Evolutionary conservation across 2,113 vertebrate genomes (phyloP), one percentile per base, ranked within the genome.

Genomic region (Nyctibius bracteatus): DNA sequence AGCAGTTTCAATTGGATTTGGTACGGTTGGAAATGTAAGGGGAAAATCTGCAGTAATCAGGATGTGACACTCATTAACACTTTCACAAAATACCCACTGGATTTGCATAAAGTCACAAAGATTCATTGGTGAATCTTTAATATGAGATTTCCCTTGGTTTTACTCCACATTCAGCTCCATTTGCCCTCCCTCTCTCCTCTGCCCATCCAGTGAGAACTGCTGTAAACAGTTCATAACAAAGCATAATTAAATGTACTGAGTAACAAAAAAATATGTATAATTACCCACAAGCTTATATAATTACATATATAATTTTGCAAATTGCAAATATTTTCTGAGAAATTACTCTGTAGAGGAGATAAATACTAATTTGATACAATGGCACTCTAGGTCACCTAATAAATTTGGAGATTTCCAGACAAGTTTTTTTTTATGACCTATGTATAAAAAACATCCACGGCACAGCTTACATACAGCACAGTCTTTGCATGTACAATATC

Each of bases 191-290:
- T 73, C 41, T 39, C 75, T 86, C 41, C 55, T 70, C 28, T 74
- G 11, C 33, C 43, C 46, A 55, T 59, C 62, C 86, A 90, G 73
- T 4, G 15, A 96, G 84, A 88, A 86, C 81, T 67, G 74, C 93
- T 84, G 77, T 35, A 52, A 96, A 93, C 84, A 94, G 57, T 81
- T 82, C 49, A 84, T 90, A 97, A 96, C 91, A 97, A 96, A 97
- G 88, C 90, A 66, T 47, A 97, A 97, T 92, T 94, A 98, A 97
- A 97, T 14, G 59, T 31, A 96, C 73, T 4, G 10, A 94, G 95
- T 94, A 93, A 92, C 62, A 88, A 91, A 97, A 95, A 97, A 96
- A 97, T 59, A 94, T 78, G 94, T 73, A 86, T 91, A 96, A 97
- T 97, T 97, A 97, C 84, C 67, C 61, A 21, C 86, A 96, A 92